Evolutionary conservation across 2,797 vertebrate genomes (phyloP).

Genomic region (Betta splendens): DNA sequence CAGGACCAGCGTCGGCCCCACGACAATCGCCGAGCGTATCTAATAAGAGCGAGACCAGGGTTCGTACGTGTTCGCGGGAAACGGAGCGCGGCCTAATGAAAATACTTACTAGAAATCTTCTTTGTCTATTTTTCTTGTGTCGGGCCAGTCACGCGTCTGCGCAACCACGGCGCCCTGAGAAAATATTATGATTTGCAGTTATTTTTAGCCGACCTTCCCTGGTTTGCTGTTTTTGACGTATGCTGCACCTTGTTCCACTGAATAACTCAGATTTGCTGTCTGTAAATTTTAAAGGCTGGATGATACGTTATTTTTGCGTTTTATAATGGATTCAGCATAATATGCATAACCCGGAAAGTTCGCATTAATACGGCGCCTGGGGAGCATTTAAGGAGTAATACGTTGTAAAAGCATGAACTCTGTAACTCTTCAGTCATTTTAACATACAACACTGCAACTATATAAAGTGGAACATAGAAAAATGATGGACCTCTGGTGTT

Average conservation of each 20-base stretch:
- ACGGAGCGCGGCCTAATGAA: slow-evolving; percentile 69
- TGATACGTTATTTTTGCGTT: slow-evolving; percentile 69
- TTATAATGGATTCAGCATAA: slow-evolving; percentile 46
- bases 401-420: slow-evolving; percentile 39
- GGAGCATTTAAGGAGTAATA: slow-evolving; percentile 52
- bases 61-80: too few species aligned
- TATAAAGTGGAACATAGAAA: slow-evolving; percentile 21
- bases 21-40: too few species aligned
- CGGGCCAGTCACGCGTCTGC: slow-evolving; percentile 63
- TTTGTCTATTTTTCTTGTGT: slow-evolving; percentile 79
- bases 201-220: slow-evolving; percentile 76
- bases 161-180: slow-evolving; percentile 63
- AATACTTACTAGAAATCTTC: slow-evolving; percentile 75
- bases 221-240: slow-evolving; percentile 57
- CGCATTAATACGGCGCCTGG: slow-evolving; percentile 48
- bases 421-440: slow-evolving; percentile 7
- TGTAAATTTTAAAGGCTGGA: slow-evolving; percentile 73
- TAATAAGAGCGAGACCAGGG: too few species aligned
- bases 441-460: slow-evolving; percentile 43
- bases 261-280: slow-evolving; percentile 69
- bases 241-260: slow-evolving; percentile 71
- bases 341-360: slow-evolving; percentile 39
- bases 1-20: too few species aligned
- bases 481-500: slow-evolving; percentile 36
- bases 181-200: slow-evolving; percentile 82